Percentiles rank a stretch among this genome's conserved stretches.
phyloP scores from a whole-genome alignment of 2,113 vertebrate species.

The Epinephelus lanceolatus region DNA sequence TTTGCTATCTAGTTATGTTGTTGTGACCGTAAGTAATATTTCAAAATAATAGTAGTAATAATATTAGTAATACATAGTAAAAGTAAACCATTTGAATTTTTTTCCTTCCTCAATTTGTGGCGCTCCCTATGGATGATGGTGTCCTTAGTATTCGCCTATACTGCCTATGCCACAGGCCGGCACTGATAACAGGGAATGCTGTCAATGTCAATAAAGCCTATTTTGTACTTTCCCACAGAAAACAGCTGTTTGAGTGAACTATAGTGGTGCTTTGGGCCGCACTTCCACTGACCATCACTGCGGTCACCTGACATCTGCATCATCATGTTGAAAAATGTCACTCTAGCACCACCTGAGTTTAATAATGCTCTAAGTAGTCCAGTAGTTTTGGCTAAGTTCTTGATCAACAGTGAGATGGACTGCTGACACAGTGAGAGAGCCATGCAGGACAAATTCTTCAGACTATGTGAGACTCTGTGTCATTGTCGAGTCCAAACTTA shows the following conservation, averaged over 20 bases:
- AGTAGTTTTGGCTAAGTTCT: neutral
- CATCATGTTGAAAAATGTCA: neutral
- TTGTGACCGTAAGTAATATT: no score
- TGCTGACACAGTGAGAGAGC: neutral
- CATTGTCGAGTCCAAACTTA: conserved; percentile 17
- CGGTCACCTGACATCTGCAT: neutral
- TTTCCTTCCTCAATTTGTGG: no score
- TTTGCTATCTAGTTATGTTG: no score
- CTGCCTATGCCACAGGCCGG: no score
- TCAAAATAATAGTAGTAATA: no score
- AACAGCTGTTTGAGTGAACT: neutral
- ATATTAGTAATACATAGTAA: no score
- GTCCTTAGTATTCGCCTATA: no score
- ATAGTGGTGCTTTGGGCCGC: neutral
- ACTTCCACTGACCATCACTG: neutral
- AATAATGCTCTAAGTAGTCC: neutral
- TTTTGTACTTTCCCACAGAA: no score
- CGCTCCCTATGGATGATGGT: no score
- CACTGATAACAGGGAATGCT: no score
- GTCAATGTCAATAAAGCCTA: no score
- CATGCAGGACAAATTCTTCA: conserved; percentile 13
- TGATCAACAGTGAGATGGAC: neutral
- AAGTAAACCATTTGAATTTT: no score
- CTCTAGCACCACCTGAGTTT: neutral
- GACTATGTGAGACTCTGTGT: neutral